These are phyloP conservation scores for Sycophila texana DNA, from an alignment of 2,888 invertebrate genomes.

Conservation along the genomic window DNA sequence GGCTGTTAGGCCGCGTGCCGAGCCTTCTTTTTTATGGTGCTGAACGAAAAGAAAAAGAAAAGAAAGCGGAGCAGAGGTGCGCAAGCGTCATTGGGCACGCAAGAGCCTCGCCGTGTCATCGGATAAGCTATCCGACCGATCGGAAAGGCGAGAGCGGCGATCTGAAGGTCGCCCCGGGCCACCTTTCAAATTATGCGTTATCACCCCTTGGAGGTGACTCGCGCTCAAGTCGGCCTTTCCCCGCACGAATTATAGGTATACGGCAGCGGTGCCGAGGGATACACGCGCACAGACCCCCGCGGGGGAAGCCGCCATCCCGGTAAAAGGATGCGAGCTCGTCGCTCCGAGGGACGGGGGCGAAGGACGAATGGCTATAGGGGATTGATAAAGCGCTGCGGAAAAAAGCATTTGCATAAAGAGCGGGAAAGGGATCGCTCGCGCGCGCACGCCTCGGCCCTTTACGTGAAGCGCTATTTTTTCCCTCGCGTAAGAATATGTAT, in stretches of 20 bases:
- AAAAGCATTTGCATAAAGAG: slow-evolving; percentile 53
- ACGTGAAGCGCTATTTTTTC: slow-evolving; percentile 23
- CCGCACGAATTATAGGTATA: no score
- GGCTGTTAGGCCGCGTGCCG: not conserved
- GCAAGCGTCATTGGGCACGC: slow-evolving; percentile 38
- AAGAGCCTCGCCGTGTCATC: slow-evolving; percentile 45
- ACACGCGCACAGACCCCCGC: not conserved
- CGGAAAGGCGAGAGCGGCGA: slow-evolving; percentile 36
- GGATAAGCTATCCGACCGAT: slow-evolving; percentile 50
- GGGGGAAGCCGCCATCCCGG: not conserved
- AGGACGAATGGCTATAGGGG: slow-evolving; percentile 44
- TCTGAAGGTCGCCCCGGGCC: slow-evolving; percentile 11
- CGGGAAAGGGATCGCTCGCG: not conserved
- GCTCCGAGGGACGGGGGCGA: not conserved
- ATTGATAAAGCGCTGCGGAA: slow-evolving; percentile 53
- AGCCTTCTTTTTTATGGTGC: slow-evolving; percentile 18
- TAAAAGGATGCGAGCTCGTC: slow-evolving; percentile 8
- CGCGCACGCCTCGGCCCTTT: slow-evolving; percentile 4
- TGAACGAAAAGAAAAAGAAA: slow-evolving; percentile 26
- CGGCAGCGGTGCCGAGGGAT: not conserved
- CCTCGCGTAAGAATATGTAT: slow-evolving; percentile 34
- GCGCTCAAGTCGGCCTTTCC: not conserved
- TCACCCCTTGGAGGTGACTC: slow-evolving; percentile 12
- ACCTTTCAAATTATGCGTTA: slow-evolving; percentile 50
- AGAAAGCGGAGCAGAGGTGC: not conserved